Evolutionary conservation across 2,113 vertebrate species (phyloP).

Genomic region (Hymenochirus boettgeri): DNA sequence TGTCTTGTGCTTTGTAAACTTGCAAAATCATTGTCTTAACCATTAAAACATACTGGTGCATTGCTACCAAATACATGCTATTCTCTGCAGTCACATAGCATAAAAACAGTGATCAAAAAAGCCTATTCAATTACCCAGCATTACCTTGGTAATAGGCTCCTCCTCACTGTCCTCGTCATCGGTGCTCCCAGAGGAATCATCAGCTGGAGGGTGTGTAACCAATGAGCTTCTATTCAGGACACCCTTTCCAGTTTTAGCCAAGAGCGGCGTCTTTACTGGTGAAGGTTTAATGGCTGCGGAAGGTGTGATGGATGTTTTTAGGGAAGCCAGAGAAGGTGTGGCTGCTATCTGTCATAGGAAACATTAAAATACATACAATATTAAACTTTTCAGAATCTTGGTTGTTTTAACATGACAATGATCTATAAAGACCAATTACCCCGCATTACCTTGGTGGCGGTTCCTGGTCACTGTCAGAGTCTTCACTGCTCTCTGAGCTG

Average conservation of each 20-base stretch:
- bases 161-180: constrained; percentile 47
- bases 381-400: no score
- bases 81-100: no score
- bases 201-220: background rate
- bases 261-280: background rate
- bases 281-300: background rate
- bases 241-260: no score
- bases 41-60: no score
- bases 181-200: constrained; percentile 52
- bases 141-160: constrained; percentile 10
- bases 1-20: no score
- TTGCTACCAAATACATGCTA: no score
- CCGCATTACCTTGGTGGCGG: background rate
- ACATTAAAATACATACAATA: no score
- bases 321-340: background rate
- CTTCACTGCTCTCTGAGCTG: no score
- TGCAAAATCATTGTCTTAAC: no score
- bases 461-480: no score
- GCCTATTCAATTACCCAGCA: background rate
- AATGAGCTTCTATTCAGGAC: background rate
- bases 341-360: background rate
- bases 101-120: background rate
- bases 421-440: no score
- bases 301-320: background rate
- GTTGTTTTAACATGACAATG: no score